Conservation (phyloP, 2,888 invertebrate species). For the Athalia circularis region DNA sequence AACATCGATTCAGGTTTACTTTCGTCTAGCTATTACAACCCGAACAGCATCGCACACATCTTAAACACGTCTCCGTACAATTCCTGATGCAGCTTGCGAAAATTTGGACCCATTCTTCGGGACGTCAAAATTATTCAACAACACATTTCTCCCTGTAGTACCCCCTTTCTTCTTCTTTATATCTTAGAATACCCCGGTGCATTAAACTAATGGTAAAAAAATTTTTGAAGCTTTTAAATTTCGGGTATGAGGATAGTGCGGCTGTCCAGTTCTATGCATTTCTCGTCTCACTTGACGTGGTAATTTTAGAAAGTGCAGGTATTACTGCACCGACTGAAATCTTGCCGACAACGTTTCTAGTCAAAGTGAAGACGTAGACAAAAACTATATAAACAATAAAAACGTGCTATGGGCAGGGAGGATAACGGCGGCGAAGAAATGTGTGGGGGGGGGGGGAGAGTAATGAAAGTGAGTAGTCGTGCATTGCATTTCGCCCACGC, state of each 20-base stretch:
- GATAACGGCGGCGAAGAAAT: neutral
- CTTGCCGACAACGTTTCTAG: neutral
- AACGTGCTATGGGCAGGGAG: neutral
- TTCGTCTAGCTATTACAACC: neutral
- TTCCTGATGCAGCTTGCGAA: too few species aligned
- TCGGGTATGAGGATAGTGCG: too few species aligned
- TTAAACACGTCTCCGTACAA: too few species aligned
- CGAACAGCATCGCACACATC: too few species aligned
- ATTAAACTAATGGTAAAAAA: too few species aligned
- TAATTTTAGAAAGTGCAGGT: constrained; percentile 28
- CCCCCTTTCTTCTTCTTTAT: too few species aligned
- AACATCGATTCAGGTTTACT: constrained; percentile 26
- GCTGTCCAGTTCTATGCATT: too few species aligned
- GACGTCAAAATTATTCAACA: too few species aligned
- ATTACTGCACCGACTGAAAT: constrained; percentile 20
- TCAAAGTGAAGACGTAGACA: neutral
- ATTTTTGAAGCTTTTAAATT: too few species aligned
- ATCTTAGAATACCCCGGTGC: too few species aligned
- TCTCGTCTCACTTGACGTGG: neutral
- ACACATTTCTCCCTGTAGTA: too few species aligned
- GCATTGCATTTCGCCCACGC: neutral
- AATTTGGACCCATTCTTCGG: too few species aligned
- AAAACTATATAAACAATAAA: neutral
- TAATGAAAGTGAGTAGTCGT: constrained; percentile 15
- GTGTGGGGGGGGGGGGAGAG: neutral